Base-by-base conservation (phyloP, 2,113 vertebrate species). In the Morone chrysops region DNA sequence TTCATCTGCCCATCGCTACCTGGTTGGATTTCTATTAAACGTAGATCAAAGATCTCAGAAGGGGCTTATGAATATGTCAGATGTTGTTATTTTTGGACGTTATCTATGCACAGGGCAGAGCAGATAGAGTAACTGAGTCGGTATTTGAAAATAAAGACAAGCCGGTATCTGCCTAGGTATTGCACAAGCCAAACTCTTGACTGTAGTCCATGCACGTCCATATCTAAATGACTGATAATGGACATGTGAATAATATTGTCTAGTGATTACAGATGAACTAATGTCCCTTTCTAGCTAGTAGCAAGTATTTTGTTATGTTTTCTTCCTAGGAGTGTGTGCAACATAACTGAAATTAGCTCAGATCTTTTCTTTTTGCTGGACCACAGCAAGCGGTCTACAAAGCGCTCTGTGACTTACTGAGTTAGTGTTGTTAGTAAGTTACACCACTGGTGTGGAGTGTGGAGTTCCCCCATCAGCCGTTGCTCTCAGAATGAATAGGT, bases 71-170 rank as follows among this genome's bases (percentile, higher is more conserved):
- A 31, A 70, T 69, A 56, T 78, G 73, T 85, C 36, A 59, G 72
- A 78, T 76, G 66, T 43, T 85, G 78, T 87, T 90, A 72, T 86
- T 82, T 82, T 85, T 87, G 76, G 73, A 88, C 9, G 57, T 59
- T 75, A 72, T 78, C 80, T 79, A 36, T 83, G 54, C 50, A 62
- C 38, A 41, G 43, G 54, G 77, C 78, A 86, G 78, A 63, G 59
- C 54, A 71, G 83, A 62, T 57, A 71, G 61, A 84, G 80, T 83
- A 80, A 83, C 68, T 75, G 68, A 82, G 82, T 75, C 50, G 75
- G 73, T 86, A 75, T 85, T 83, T 85, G 70, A 70, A 85, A 77
- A 85, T 66, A 70, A 80, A 85, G 80, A 75, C 73, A 72, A 83
- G 82, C 69, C 48, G 41, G 6, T 82, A 66, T 88, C 61, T 80